Base-by-base conservation (phyloP, 2,113 vertebrate genomes). In the Petroica traversi region DNA sequence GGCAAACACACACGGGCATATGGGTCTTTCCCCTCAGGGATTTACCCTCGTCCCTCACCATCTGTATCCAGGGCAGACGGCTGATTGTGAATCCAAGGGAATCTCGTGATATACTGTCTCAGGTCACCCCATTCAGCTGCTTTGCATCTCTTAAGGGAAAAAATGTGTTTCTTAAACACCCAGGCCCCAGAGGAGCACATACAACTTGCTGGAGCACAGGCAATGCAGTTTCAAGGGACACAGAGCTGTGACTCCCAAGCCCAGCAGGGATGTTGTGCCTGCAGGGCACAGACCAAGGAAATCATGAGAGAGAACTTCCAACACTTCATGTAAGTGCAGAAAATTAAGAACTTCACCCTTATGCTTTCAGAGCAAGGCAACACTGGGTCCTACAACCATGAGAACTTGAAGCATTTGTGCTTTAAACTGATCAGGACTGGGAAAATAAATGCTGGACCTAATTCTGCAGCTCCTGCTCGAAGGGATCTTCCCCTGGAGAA, bases 31-130 rank as follows among this genome's bases (percentile, higher is more conserved):
- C 88, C 92, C 92, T 95, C 78, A 79, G 95, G 95, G 94, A 95
- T 82, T 95, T 89, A 49, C 63, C 67, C 76, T 72, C 88, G 51
- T 80, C 71, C 94, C 87, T 86, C 66, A 73, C 98, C 98, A 98
- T 97, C 97, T 98, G 98, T 73, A 96, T 81, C 62, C 62, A 76
- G 78, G 93, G 97, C 97, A 98, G 89, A 97, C 88, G 49, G 95
- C 74, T 4, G 45, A 74, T 78, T 95, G 91, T 55, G 89, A 96
- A 92, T 96, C 95, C 92, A 94, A 95, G 93, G 92, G 94, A 97
- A 97, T 98, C 96, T 96, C 54, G 33, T 85, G 79, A 92, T 73
- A 83, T 86, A 77, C 74, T 34, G 17, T 66, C 51, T 62, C 25
- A 40, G 55, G 72, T 93, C 25, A 0, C 61, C 85, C 88, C 55